A percentile compares a stretch with the other conserved stretches of the same genome.
These are phyloP conservation scores for Elephantulus edwardii DNA, from an alignment of 2,113 vertebrate genomes.

Conservation along the genomic window DNA sequence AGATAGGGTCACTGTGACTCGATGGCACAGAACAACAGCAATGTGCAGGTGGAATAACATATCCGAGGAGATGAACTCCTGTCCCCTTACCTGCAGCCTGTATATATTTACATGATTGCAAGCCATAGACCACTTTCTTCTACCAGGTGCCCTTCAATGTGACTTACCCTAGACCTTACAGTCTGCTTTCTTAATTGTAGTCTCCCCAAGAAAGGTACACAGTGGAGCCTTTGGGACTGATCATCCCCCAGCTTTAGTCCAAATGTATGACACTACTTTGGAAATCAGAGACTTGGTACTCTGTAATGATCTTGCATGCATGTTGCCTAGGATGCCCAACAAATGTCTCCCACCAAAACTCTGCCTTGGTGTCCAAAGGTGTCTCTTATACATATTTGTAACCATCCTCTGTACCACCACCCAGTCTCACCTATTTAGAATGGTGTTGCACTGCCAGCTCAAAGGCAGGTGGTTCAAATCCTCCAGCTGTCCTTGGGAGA, in stretches of 20 bases:
- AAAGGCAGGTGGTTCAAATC: no score
- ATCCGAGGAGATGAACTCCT: not conserved
- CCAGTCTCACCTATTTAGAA: not conserved
- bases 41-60: not conserved
- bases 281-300: not conserved
- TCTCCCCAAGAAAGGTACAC: not conserved
- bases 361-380: not conserved
- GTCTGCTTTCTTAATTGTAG: not conserved
- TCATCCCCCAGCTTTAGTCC: not conserved
- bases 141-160: not conserved
- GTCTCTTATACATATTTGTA: not conserved
- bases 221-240: not conserved
- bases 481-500: no score
- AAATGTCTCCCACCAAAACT: not conserved
- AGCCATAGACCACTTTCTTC: not conserved
- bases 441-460: no score
- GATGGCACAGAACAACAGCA: no score
- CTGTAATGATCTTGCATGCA: not conserved
- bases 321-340: not conserved
- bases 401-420: rapidly evolving
- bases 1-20: no score
- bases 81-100: not conserved
- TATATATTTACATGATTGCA: not conserved
- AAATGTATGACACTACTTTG: not conserved
- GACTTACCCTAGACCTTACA: not conserved